phyloP scores from a whole-genome alignment of 37 sponge, comb jelly and placozoan species.

The Halisarca cf. caerulea region DNA sequence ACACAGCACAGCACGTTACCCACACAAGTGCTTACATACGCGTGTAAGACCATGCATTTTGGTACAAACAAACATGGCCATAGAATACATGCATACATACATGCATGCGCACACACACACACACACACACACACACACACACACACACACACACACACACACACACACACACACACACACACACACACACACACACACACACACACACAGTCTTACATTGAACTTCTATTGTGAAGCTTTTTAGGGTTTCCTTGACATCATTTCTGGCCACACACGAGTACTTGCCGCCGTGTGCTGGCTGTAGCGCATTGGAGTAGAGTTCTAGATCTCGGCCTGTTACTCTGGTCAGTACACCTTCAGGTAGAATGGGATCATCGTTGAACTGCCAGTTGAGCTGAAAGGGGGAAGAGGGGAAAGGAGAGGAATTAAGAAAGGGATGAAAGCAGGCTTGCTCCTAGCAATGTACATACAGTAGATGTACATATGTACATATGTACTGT shows the following conservation, averaged over 20 bases:
- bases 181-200: slow-evolving; percentile 17
- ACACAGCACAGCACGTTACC: too few species aligned
- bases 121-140: slow-evolving; percentile 8
- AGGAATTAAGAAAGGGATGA: too few species aligned
- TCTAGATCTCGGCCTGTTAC: background rate
- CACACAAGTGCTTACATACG: too few species aligned
- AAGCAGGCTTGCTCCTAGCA: too few species aligned
- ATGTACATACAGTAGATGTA: too few species aligned
- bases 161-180: slow-evolving; percentile 14
- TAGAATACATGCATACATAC: background rate
- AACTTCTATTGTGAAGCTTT: background rate
- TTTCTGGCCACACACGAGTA: background rate
- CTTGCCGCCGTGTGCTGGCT: background rate
- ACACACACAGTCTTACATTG: background rate
- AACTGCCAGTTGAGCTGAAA: background rate
- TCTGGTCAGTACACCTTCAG: background rate
- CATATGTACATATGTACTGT: too few species aligned
- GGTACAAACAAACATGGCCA: too few species aligned
- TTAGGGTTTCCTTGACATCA: background rate
- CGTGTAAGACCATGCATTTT: too few species aligned
- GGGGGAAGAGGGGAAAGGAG: too few species aligned
- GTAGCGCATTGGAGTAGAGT: background rate
- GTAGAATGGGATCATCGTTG: background rate
- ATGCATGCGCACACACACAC: background rate
- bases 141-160: background rate